Conservation (phyloP, 2,113 vertebrate species). For the Tauraco erythrolophus region DNA sequence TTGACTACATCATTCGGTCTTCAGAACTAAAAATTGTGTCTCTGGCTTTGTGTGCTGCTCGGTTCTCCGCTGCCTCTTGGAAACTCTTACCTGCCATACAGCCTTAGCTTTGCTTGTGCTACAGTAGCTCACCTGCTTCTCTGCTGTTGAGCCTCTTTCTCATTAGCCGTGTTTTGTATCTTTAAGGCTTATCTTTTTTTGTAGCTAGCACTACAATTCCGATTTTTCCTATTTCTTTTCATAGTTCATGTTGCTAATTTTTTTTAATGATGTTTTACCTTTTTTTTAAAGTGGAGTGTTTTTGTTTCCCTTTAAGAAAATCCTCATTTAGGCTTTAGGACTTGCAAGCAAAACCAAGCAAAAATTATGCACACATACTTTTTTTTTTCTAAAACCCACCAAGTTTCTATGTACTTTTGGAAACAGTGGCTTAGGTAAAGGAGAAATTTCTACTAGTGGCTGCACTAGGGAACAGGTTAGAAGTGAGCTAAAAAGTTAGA, state of each 20-base stretch:
- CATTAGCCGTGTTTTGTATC: fast-evolving
- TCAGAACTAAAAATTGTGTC: background rate
- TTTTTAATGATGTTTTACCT: fast-evolving
- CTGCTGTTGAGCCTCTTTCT: background rate
- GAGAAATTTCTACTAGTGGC: background rate
- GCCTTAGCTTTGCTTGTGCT: background rate
- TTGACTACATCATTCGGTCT: background rate
- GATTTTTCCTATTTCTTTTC: background rate
- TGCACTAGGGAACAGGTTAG: background rate
- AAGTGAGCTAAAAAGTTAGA: background rate
- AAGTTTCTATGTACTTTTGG: background rate
- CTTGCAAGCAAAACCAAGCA: background rate
- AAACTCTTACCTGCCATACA: fast-evolving
- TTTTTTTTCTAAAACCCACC: background rate
- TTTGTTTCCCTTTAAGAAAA: background rate
- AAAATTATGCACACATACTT: fast-evolving
- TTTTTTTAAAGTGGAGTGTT: fast-evolving
- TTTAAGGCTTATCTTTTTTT: background rate
- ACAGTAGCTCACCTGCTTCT: background rate
- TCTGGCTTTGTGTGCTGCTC: background rate
- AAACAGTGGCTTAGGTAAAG: background rate
- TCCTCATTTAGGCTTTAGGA: background rate
- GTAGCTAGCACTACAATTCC: background rate
- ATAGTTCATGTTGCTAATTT: fast-evolving
- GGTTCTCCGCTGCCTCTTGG: background rate